These are phyloP conservation scores for Caenorhabditis plicata DNA, from an alignment of 2,888 invertebrate species.

Conservation along the genomic window DNA sequence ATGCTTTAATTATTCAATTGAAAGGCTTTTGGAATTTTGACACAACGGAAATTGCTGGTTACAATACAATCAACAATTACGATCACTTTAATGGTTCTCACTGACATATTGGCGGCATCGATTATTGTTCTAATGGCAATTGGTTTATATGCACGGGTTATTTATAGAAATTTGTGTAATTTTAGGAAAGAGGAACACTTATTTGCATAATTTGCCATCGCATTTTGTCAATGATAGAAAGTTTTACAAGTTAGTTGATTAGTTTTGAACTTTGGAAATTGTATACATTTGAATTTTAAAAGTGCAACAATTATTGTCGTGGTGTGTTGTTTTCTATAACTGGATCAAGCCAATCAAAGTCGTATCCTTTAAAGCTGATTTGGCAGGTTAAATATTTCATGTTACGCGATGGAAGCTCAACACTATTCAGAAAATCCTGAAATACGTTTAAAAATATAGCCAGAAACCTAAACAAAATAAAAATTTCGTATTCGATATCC, in stretches of 20 bases:
- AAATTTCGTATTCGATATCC: too few species aligned
- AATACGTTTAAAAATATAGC: too few species aligned
- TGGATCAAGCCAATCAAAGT: too few species aligned
- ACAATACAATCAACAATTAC: slow-evolving; percentile 51
- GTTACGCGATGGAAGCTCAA: too few species aligned
- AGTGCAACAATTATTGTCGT: too few species aligned
- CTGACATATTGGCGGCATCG: slow-evolving; percentile 56
- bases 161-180: neutral
- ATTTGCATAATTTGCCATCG: slow-evolving; percentile 36
- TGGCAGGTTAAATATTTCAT: too few species aligned
- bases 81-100: slow-evolving; percentile 52
- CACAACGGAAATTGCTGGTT: slow-evolving; percentile 35
- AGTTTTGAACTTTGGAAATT: neutral
- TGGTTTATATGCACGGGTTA: slow-evolving; percentile 24
- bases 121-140: slow-evolving; percentile 60
- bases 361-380: too few species aligned
- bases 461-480: too few species aligned
- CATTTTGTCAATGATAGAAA: slow-evolving; percentile 50
- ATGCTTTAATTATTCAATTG: neutral
- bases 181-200: slow-evolving; percentile 33
- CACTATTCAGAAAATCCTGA: too few species aligned
- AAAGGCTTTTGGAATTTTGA: slow-evolving; percentile 18
- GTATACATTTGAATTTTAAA: too few species aligned
- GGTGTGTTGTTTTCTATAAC: too few species aligned
- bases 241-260: slow-evolving; percentile 28